A percentile compares a stretch with the other conserved stretches of the same genome.
phyloP scores from a whole-genome alignment of 2,797 vertebrate genomes.

The Artibeus jamaicensis region DNA sequence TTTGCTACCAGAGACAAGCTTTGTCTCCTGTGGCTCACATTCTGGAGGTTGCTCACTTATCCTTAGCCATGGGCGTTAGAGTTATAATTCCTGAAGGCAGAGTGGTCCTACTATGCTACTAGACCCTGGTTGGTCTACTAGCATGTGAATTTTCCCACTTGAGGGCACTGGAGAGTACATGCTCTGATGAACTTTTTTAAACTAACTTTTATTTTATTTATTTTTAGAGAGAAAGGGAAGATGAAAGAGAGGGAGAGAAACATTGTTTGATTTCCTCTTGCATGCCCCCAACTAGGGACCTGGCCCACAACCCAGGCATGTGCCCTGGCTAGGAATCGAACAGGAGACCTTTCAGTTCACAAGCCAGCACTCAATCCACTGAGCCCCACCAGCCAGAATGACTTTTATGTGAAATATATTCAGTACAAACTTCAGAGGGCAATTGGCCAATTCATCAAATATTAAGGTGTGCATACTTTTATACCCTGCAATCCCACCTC shows the following conservation, averaged over 20 bases:
- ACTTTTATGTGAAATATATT: neutral
- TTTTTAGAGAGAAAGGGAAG: neutral
- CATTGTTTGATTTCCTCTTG: neutral
- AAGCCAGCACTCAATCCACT: neutral
- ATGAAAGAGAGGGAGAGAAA: neutral
- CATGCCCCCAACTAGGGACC: neutral
- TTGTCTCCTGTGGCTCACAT: too few relatives aligned
- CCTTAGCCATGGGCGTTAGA: too few relatives aligned
- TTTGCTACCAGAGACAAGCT: too few relatives aligned
- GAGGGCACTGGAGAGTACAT: accelerated
- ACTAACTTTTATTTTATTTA: neutral
- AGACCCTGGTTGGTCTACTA: too few relatives aligned
- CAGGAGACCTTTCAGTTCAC: neutral
- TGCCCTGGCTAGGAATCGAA: neutral
- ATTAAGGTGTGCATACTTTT: neutral
- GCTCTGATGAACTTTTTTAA: accelerated
- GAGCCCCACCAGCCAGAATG: neutral
- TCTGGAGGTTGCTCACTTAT: too few relatives aligned
- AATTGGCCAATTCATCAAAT: neutral
- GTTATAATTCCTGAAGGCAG: too few relatives aligned
- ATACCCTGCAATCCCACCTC: neutral
- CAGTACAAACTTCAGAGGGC: neutral
- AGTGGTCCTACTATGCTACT: too few relatives aligned
- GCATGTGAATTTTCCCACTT: neutral
- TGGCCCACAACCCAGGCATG: neutral